phyloP scores from a whole-genome alignment of 2,113 vertebrate genomes.

The Sylvilagus bachmani region DNA sequence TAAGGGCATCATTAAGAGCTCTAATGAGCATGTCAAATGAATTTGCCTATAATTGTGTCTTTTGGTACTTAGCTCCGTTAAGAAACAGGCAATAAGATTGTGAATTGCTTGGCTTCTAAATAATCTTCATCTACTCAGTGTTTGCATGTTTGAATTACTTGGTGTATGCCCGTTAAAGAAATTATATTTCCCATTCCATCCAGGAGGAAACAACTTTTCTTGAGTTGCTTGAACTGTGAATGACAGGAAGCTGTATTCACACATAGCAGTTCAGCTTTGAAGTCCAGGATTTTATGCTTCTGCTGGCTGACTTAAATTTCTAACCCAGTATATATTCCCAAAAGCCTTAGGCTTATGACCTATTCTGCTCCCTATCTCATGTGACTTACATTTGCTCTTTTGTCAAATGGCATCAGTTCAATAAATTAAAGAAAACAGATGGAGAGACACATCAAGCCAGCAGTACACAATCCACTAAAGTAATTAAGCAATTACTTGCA shows the following conservation, averaged over 20 bases:
- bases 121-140: not conserved
- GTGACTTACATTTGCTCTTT: conserved; percentile 71
- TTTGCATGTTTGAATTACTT: not conserved
- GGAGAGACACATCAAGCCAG: conserved; percentile 75
- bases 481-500: conserved; percentile 86
- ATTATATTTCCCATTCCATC: not conserved
- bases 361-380: conserved; percentile 24
- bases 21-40: not conserved
- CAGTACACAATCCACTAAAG: conserved; percentile 78
- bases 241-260: not conserved
- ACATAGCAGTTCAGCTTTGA: not conserved
- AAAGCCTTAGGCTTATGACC: conserved; percentile 50
- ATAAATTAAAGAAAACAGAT: conserved; percentile 83
- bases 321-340: not conserved
- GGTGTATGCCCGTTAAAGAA: not conserved
- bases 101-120: not conserved
- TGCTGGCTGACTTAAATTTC: not conserved
- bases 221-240: not conserved
- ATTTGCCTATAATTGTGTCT: not conserved
- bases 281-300: not conserved
- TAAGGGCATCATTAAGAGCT: not conserved
- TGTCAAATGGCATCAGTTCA: conserved; percentile 79
- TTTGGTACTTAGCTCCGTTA: not conserved
- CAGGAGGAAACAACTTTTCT: not conserved
- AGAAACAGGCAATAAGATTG: not conserved